phyloP scores from a whole-genome alignment of 1,140 invertebrate genomes.

The Thaumatotibia leucotreta region DNA sequence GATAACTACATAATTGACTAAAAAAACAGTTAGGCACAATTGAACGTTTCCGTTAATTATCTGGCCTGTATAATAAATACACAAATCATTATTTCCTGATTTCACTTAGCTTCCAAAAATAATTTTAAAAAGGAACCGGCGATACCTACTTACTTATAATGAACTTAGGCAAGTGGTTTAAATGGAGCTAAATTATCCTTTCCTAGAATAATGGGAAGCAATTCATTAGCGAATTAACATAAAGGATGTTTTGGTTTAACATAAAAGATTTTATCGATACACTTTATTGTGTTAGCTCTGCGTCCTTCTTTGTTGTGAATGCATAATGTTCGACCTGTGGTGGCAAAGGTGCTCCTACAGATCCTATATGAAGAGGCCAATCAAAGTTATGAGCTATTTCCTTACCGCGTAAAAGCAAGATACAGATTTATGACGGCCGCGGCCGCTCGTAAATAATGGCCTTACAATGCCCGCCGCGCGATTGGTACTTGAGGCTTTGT shows the following conservation, averaged over 20 bases:
- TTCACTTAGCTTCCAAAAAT: neutral
- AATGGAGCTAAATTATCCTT: slow-evolving; percentile 1
- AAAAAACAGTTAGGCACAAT: too few relatives aligned
- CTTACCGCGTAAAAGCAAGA: slow-evolving; percentile 32
- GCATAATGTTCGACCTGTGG: neutral
- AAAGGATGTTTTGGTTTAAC: slow-evolving; percentile 15
- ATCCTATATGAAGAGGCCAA: slow-evolving; percentile 38
- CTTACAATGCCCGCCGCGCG: slow-evolving; percentile 12
- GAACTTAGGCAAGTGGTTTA: neutral
- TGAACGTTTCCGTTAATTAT: too few relatives aligned
- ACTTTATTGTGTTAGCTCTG: neutral
- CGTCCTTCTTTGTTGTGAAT: neutral
- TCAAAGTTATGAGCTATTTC: slow-evolving; percentile 49
- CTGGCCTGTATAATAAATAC: neutral
- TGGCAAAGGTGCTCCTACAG: slow-evolving; percentile 35
- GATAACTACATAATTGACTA: too few relatives aligned
- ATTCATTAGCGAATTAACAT: slow-evolving; percentile 12
- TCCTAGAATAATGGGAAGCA: slow-evolving; percentile 1
- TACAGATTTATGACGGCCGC: slow-evolving; percentile 40
- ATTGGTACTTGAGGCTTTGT: slow-evolving; percentile 6
- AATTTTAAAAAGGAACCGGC: too few relatives aligned
- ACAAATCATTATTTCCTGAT: neutral
- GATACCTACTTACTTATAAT: neutral
- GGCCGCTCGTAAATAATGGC: slow-evolving; percentile 32
- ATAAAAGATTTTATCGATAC: slow-evolving; percentile 3